phyloP scores from a whole-genome alignment of 2,113 vertebrate genomes.

The Trochalopteron elliotii region DNA sequence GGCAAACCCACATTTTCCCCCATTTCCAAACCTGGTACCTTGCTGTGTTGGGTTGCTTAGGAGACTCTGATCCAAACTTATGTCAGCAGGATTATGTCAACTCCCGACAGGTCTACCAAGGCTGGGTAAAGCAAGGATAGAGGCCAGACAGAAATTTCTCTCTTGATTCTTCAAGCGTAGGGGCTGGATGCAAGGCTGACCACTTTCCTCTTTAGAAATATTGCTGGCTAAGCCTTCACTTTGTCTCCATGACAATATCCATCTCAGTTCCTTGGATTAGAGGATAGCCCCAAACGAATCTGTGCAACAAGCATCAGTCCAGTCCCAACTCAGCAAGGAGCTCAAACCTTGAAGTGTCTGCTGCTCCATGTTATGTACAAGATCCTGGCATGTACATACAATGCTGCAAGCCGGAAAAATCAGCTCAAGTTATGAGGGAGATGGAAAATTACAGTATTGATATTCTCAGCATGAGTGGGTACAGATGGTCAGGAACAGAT shows the following conservation, averaged over 20 bases:
- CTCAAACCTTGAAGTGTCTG: not conserved
- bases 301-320: not conserved
- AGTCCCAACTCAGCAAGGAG: not conserved
- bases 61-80: slow-evolving; percentile 27
- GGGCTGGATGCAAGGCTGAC: slow-evolving; percentile 6
- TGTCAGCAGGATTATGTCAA: not conserved
- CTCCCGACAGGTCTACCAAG: not conserved
- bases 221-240: not conserved
- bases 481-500: slow-evolving; percentile 68
- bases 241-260: slow-evolving; percentile 52
- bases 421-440: slow-evolving; percentile 48
- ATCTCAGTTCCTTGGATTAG: not conserved
- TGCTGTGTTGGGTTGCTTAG: not conserved
- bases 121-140: not conserved
- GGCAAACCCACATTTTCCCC: not conserved
- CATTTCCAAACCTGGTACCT: slow-evolving; percentile 14
- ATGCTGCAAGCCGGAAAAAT: slow-evolving; percentile 32
- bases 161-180: not conserved
- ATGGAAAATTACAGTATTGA: slow-evolving; percentile 67
- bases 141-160: slow-evolving; percentile 3
- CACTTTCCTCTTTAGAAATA: slow-evolving; percentile 4
- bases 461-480: slow-evolving; percentile 51
- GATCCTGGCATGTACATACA: not conserved
- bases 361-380: not conserved
- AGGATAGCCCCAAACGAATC: not conserved